Evolutionary conservation across 37 sponge, comb jelly and placozoan genomes (phyloP).

Genomic region (Chondrosia reniformis): DNA sequence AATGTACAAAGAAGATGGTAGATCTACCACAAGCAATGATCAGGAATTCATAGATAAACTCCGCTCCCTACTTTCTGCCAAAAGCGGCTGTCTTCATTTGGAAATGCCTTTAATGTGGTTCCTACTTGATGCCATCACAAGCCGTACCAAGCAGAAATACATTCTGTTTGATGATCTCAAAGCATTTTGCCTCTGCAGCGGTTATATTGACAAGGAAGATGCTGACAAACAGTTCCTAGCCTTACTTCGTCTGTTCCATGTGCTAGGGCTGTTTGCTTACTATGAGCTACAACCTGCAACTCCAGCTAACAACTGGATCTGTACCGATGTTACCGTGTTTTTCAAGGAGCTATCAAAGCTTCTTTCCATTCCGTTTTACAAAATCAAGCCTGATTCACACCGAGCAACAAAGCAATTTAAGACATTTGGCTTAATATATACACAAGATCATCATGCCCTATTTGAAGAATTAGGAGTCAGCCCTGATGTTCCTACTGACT

Average conservation of each 20-base stretch:
- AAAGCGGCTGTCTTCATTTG: not conserved
- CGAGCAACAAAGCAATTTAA: not conserved
- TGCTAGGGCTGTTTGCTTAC: constrained; percentile 13
- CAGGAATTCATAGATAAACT: not conserved
- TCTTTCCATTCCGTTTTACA: not conserved
- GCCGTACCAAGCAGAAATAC: not conserved
- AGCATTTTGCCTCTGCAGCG: not conserved
- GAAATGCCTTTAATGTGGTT: constrained; percentile 20
- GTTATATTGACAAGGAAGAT: not conserved
- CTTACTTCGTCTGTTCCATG: not conserved
- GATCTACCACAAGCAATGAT: not conserved
- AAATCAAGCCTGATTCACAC: too few species aligned
- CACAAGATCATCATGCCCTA: not conserved
- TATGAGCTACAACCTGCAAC: not conserved
- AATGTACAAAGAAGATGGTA: too few species aligned
- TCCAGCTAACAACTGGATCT: not conserved
- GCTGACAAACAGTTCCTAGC: not conserved
- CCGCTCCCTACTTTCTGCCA: not conserved
- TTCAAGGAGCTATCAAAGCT: constrained; percentile 1
- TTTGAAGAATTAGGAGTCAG: constrained; percentile 1
- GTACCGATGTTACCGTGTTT: constrained; percentile 1
- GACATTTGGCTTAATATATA: not conserved
- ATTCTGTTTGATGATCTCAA: not conserved
- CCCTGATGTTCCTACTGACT: not conserved
- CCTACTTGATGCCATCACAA: not conserved